Conservation (phyloP, 1,140 invertebrate species). For the Scylla paramamosain region DNA sequence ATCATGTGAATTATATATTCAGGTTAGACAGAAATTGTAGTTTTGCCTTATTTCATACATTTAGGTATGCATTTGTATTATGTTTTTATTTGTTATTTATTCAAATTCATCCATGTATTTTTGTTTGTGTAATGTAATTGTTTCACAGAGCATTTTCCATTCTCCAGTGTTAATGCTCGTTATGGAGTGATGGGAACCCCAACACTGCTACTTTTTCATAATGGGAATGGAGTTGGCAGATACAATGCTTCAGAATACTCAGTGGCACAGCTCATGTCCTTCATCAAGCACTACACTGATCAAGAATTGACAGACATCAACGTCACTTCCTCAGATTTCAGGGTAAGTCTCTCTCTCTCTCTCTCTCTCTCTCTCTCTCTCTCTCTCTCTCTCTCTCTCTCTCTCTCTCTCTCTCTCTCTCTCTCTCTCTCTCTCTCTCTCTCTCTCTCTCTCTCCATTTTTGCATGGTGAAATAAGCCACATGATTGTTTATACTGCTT, state of each 20-base stretch:
- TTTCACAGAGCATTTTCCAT: not conserved
- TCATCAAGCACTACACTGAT: conserved; percentile 84
- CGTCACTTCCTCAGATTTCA: conserved; percentile 69
- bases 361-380: not conserved
- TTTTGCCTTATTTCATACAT: too few relatives aligned
- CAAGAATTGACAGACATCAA: conserved; percentile 69
- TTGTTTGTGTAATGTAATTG: not conserved
- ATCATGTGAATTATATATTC: too few relatives aligned
- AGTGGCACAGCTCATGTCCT: conserved; percentile 89
- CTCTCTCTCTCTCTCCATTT: too few relatives aligned
- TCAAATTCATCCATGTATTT: too few relatives aligned
- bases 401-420: too few relatives aligned
- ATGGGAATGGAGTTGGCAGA: conserved; percentile 91
- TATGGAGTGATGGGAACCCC: conserved; percentile 97
- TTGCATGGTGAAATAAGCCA: too few relatives aligned
- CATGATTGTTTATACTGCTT: too few relatives aligned
- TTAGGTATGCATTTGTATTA: too few relatives aligned
- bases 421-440: conserved; percentile 81
- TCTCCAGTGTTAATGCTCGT: conserved; percentile 88
- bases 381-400: too few relatives aligned
- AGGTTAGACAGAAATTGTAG: too few relatives aligned
- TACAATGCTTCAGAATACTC: conserved; percentile 92
- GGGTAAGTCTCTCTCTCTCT: conserved; percentile 49
- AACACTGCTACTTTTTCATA: conserved; percentile 95
- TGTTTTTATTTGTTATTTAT: too few relatives aligned